Conservation (phyloP, 2,888 invertebrate species). For the Cyrtodaria siliqua region DNA sequence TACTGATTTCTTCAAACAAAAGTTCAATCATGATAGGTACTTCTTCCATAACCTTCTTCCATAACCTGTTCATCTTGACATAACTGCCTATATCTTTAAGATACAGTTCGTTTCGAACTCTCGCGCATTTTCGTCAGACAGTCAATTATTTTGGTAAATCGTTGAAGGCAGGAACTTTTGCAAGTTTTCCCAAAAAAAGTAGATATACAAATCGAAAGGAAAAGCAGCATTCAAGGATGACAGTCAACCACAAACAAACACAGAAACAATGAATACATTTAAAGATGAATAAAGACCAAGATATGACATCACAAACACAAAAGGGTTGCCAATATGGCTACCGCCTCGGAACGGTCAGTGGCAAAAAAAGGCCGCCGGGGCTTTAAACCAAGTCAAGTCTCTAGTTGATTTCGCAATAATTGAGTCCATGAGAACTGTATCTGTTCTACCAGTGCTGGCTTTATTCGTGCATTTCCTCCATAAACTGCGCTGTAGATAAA, state of each 20-base stretch:
- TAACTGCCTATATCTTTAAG: slow-evolving; percentile 35
- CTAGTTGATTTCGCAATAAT: slow-evolving; percentile 9
- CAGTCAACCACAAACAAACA: too few relatives aligned
- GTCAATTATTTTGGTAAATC: slow-evolving; percentile 41
- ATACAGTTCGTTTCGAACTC: slow-evolving; percentile 24
- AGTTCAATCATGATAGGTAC: slow-evolving; percentile 29
- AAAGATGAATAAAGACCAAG: too few relatives aligned
- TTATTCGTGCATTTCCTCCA: slow-evolving; percentile 46
- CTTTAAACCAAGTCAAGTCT: too few relatives aligned
- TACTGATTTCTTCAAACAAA: slow-evolving; percentile 42
- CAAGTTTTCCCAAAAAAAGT: neutral
- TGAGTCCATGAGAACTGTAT: slow-evolving; percentile 33
- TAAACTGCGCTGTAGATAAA: slow-evolving; percentile 58
- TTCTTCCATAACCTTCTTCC: slow-evolving; percentile 33
- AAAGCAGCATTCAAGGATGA: too few relatives aligned
- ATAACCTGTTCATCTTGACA: slow-evolving; percentile 43
- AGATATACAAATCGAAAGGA: too few relatives aligned
- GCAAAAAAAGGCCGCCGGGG: too few relatives aligned
- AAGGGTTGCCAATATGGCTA: too few relatives aligned
- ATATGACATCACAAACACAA: too few relatives aligned
- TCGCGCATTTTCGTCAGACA: slow-evolving; percentile 32
- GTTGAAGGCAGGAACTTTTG: neutral
- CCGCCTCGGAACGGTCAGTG: too few relatives aligned
- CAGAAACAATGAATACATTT: too few relatives aligned
- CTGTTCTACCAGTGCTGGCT: slow-evolving; percentile 31